Conservation (phyloP, 2,888 invertebrate species). For the Acanthoscelides obtectus region DNA sequence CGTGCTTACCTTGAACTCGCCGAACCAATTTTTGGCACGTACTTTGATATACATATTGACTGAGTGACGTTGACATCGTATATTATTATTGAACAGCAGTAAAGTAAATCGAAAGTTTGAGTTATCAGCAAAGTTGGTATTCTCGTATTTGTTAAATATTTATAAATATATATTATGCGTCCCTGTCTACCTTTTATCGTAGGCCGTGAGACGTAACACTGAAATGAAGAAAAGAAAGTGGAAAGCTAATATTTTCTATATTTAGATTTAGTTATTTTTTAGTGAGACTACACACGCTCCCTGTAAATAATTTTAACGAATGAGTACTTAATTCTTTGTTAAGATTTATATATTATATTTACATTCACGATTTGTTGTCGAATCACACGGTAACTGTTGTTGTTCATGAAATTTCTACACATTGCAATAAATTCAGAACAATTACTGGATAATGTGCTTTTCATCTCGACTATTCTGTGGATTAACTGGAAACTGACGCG, state of each 20-base stretch:
- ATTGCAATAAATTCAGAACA: no score
- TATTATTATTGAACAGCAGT: background rate
- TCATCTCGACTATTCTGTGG: background rate
- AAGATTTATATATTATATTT: background rate
- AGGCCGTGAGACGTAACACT: slow-evolving; percentile 23
- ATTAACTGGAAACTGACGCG: background rate
- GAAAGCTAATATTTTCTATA: slow-evolving; percentile 33
- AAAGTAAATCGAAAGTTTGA: background rate
- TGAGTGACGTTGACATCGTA: no score
- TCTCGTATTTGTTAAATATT: slow-evolving; percentile 30
- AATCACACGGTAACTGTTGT: background rate
- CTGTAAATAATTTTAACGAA: slow-evolving; percentile 35
- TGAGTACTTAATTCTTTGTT: slow-evolving; percentile 30
- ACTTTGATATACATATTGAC: no score
- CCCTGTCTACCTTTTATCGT: slow-evolving; percentile 33
- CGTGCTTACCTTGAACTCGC: no score
- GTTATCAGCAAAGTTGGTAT: slow-evolving; percentile 10
- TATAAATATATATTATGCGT: slow-evolving; percentile 22
- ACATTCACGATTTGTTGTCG: slow-evolving; percentile 11
- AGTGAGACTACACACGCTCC: slow-evolving; percentile 32
- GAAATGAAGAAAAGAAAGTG: slow-evolving; percentile 11
- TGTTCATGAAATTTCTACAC: background rate
- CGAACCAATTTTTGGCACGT: no score
- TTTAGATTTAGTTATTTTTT: slow-evolving; percentile 40
- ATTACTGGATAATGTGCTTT: no score